A percentile compares a stretch with the other conserved stretches of the same genome.
Evolutionary conservation across 2,113 vertebrate species (phyloP).

Genomic region (Phaethon lepturus): DNA sequence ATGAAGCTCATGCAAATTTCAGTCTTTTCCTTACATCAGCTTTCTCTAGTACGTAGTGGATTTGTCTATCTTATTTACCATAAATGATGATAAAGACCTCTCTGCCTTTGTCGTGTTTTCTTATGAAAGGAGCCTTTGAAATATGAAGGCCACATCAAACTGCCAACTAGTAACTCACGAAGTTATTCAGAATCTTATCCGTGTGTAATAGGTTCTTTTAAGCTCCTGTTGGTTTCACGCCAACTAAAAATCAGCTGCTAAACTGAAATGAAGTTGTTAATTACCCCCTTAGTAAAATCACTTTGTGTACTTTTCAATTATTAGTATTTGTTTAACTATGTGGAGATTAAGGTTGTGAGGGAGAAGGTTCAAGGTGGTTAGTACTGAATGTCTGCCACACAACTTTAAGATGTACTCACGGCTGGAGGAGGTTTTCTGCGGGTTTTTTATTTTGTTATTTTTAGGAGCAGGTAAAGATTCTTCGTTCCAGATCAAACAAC

Average conservation of each 20-base stretch:
- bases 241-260: slow-evolving; percentile 45
- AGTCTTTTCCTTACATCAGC: slow-evolving; percentile 16
- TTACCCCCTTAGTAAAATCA: slow-evolving; percentile 4
- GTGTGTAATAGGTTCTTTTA: background rate
- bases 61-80: slow-evolving; percentile 15
- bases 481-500: background rate
- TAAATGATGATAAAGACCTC: slow-evolving; percentile 18
- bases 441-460: background rate
- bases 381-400: background rate
- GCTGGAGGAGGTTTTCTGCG: background rate
- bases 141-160: slow-evolving; percentile 25
- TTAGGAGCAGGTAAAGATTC: background rate
- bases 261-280: slow-evolving; percentile 37
- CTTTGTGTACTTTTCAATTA: slow-evolving; percentile 33
- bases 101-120: background rate
- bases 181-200: background rate
- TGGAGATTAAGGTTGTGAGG: background rate
- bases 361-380: slow-evolving; percentile 6
- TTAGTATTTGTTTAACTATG: slow-evolving; percentile 9
- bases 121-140: slow-evolving; percentile 40
- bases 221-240: background rate
- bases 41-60: background rate
- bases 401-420: background rate
- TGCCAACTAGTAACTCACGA: background rate
- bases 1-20: slow-evolving; percentile 22